phyloP scores from a whole-genome alignment of 2,797 vertebrate genomes.

The Aeoliscus strigatus region DNA sequence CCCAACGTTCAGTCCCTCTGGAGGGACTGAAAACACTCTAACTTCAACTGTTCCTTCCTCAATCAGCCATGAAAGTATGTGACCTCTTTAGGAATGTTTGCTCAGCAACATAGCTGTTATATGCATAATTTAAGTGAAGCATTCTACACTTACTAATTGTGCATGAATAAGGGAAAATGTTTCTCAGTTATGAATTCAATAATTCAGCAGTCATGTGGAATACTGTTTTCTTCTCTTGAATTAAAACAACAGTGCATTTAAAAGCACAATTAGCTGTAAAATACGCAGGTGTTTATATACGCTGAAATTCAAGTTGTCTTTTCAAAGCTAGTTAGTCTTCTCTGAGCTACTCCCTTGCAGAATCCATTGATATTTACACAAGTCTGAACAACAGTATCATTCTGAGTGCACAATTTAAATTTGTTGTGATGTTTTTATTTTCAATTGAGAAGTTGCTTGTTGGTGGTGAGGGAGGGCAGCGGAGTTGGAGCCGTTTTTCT shows the following conservation, averaged over 20 bases:
- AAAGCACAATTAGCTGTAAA: neutral
- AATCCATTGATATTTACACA: no score
- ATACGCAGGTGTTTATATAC: neutral
- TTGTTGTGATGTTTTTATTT: constrained; percentile 8
- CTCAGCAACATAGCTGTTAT: constrained; percentile 35
- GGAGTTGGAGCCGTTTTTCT: constrained; percentile 18
- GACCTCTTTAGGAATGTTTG: constrained; percentile 39
- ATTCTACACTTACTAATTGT: constrained; percentile 37
- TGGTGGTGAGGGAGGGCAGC: constrained; percentile 9
- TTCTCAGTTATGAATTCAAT: constrained; percentile 31
- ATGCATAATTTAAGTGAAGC: constrained; percentile 43
- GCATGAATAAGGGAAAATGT: constrained; percentile 33
- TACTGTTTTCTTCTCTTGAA: constrained; percentile 4
- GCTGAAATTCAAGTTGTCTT: no score
- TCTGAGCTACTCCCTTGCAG: no score
- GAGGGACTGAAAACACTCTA: constrained; percentile 8
- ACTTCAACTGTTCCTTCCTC: constrained; percentile 34
- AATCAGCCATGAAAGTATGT: constrained; percentile 40
- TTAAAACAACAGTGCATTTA: constrained; percentile 4
- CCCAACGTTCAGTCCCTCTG: constrained; percentile 27
- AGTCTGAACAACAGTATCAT: no score
- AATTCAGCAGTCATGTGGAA: constrained; percentile 20
- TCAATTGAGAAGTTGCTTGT: constrained; percentile 5
- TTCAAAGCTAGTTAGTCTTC: no score
- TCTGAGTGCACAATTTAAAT: no score